Evolutionary conservation across 2,797 vertebrate species (phyloP).

Genomic region (Lithobates pipiens): DNA sequence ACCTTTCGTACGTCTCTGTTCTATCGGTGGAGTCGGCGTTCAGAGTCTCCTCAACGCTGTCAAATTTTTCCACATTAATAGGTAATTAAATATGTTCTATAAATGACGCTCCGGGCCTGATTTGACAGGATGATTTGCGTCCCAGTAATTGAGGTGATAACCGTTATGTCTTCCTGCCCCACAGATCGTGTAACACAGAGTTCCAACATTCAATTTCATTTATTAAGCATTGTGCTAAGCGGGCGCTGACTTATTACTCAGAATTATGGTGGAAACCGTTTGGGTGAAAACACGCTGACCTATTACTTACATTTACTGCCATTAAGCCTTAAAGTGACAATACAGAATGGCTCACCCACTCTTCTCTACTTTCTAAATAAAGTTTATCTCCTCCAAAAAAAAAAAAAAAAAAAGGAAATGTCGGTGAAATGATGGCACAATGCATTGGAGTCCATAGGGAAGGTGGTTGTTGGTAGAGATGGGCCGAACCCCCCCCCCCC

Average conservation of each 20-base stretch:
- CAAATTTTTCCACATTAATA: constrained; percentile 12
- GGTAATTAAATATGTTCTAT: constrained; percentile 5
- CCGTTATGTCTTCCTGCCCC: constrained; percentile 23
- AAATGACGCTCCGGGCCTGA: background rate
- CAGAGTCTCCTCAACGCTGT: background rate
- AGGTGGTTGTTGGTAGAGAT: no score
- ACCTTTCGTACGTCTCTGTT: background rate
- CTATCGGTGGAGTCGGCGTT: background rate
- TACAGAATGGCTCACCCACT: no score
- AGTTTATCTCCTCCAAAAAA: no score
- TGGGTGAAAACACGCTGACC: background rate
- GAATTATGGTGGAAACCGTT: background rate
- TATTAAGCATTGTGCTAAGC: background rate
- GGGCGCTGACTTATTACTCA: background rate
- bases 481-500: no score
- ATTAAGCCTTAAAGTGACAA: no score
- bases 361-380: no score
- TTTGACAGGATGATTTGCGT: constrained; percentile 45
- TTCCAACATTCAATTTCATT: constrained; percentile 39
- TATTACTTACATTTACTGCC: no score
- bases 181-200: background rate
- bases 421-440: no score
- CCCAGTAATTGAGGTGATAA: constrained; percentile 46
- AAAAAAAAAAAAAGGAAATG: no score
- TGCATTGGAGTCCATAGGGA: no score